Evolutionary conservation across 2,113 vertebrate genomes (phyloP).

Genomic region (Tapirus terrestris): DNA sequence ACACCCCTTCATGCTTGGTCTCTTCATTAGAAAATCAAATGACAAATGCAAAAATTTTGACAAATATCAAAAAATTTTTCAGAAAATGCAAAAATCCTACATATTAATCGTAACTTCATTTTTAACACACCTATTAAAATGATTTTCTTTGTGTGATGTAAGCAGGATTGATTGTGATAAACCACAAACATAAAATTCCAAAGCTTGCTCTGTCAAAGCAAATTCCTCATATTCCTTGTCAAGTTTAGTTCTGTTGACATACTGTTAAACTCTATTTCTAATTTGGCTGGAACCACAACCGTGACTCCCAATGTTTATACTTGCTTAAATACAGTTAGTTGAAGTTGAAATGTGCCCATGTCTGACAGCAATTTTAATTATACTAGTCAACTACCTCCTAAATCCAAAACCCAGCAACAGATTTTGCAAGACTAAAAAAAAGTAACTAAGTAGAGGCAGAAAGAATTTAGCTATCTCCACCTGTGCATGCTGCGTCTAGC

Average conservation of each 20-base stretch:
- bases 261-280: constrained; percentile 14
- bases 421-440: not conserved
- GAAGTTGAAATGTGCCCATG: not conserved
- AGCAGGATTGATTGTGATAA: constrained; percentile 11
- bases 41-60: not conserved
- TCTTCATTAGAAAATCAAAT: constrained; percentile 29
- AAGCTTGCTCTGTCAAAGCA: not conserved
- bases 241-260: not conserved
- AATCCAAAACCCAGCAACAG: not conserved
- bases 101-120: not conserved
- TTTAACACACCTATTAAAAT: not conserved
- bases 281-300: not conserved
- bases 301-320: not conserved
- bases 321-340: constrained; percentile 41
- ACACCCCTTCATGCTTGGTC: fast-evolving
- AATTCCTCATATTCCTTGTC: not conserved
- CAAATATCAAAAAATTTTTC: no score
- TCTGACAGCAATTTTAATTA: constrained; percentile 1
- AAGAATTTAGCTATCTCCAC: not conserved
- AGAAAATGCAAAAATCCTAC: not conserved
- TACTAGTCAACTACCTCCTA: not conserved
- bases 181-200: constrained; percentile 8
- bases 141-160: not conserved
- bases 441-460: not conserved
- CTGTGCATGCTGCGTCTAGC: not conserved